These are phyloP conservation scores for Oxyruncus cristatus DNA, from an alignment of 2,113 vertebrate species.

Conservation along the genomic window DNA sequence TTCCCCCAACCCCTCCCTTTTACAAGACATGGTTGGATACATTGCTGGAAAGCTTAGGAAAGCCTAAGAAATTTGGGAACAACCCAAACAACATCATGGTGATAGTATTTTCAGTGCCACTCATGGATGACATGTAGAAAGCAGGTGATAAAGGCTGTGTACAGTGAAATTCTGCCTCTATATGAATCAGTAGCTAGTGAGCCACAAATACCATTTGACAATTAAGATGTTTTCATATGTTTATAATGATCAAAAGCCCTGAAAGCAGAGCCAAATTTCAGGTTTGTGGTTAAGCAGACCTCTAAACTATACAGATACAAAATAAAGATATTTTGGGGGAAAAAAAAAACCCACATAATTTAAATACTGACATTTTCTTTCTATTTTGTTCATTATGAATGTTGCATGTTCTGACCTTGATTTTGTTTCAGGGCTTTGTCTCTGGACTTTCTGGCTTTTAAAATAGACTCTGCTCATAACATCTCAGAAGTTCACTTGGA, in stretches of 20 bases:
- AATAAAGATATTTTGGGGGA: background rate
- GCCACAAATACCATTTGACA: background rate
- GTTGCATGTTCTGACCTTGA: background rate
- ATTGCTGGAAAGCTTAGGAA: background rate
- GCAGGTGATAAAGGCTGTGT: background rate
- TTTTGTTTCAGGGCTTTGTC: background rate
- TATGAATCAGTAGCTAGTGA: accelerated
- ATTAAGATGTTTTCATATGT: background rate
- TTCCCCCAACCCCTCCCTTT: background rate
- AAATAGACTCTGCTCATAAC: background rate
- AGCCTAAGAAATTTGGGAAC: background rate
- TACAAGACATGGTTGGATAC: background rate
- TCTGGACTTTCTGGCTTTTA: background rate
- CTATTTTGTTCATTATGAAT: background rate
- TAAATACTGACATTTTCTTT: background rate
- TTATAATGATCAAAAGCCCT: background rate
- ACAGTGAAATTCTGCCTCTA: background rate
- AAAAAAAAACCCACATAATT: accelerated
- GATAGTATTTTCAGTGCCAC: background rate
- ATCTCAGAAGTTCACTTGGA: background rate
- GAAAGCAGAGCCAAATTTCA: background rate
- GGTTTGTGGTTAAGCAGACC: background rate
- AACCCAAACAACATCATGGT: background rate
- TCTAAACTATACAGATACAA: background rate
- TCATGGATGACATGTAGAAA: background rate